These are phyloP conservation scores for Triops cancriformis DNA, from an alignment of 1,140 invertebrate species.

Conservation along the genomic window DNA sequence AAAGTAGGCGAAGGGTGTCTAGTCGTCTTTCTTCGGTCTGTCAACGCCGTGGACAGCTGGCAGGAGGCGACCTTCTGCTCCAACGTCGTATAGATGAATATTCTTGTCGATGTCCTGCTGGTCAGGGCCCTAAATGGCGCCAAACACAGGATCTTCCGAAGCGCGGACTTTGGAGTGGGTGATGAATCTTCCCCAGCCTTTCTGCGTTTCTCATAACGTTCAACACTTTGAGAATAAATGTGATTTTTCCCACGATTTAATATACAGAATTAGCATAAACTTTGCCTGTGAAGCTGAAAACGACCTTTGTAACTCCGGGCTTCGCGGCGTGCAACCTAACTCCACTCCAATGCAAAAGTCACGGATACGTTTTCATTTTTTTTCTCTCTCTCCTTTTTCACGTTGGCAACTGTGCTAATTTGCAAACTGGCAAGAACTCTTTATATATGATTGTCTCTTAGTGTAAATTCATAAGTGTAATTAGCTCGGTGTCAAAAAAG, in stretches of 20 bases:
- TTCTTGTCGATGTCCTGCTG: background rate
- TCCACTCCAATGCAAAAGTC: background rate
- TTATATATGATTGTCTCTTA: background rate
- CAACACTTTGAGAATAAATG: background rate
- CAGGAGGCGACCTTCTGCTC: constrained; percentile 3
- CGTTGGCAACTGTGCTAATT: background rate
- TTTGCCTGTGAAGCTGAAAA: background rate
- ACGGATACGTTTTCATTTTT: background rate
- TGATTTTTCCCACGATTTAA: background rate
- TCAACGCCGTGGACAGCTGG: background rate
- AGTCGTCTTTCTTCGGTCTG: background rate
- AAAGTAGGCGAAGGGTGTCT: background rate
- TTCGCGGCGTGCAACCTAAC: background rate
- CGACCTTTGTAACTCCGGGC: background rate
- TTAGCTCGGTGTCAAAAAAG: background rate
- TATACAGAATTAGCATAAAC: background rate
- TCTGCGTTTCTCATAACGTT: background rate
- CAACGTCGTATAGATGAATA: background rate
- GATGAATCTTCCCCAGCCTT: too few species aligned
- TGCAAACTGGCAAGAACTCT: background rate
- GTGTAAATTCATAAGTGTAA: background rate
- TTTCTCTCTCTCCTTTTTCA: background rate
- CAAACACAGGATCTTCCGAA: background rate
- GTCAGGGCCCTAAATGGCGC: background rate
- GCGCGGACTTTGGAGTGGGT: background rate